Percentiles rank a stretch among this genome's conserved stretches.
phyloP scores from a whole-genome alignment of 2,888 invertebrate species.

The Cheilosia vulpina region DNA sequence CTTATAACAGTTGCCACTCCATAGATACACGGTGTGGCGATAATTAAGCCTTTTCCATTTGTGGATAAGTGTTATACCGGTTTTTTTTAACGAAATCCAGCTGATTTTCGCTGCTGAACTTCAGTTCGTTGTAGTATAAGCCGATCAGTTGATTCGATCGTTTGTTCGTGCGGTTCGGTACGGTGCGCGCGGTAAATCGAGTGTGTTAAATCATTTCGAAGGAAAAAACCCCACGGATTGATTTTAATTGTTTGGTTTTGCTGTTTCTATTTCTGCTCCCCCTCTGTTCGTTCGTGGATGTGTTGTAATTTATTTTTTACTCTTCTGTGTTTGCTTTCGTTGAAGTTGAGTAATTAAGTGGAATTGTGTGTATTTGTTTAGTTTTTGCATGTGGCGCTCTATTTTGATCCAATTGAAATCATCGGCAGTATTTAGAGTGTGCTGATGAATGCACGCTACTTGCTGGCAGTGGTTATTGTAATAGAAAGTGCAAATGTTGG shows the following conservation, averaged over 20 bases:
- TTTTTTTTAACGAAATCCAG: conserved; percentile 40
- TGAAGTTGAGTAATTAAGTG: conserved; percentile 71
- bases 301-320: conserved; percentile 51
- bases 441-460: conserved; percentile 40
- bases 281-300: conserved; percentile 24
- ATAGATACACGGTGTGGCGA: conserved; percentile 7
- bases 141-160: conserved; percentile 61
- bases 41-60: conserved; percentile 19
- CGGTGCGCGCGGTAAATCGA: conserved; percentile 31
- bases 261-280: background rate
- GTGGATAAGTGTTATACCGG: conserved; percentile 60
- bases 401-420: conserved; percentile 66
- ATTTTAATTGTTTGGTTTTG: conserved; percentile 65
- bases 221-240: conserved; percentile 43
- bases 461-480: conserved; percentile 51
- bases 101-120: conserved; percentile 59
- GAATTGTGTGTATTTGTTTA: conserved; percentile 45
- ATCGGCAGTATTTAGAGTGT: conserved; percentile 63
- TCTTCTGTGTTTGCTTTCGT: conserved; percentile 58
- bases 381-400: conserved; percentile 58
- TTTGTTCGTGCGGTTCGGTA: conserved; percentile 45
- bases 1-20: conserved; percentile 61
- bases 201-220: conserved; percentile 26
- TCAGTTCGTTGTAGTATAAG: conserved; percentile 50
- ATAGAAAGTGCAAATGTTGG: conserved; percentile 75